Evolutionary conservation across 1,140 invertebrate species (phyloP), one percentile per base, ranked within the genome.

Genomic region (Armadillidium nasatum): DNA sequence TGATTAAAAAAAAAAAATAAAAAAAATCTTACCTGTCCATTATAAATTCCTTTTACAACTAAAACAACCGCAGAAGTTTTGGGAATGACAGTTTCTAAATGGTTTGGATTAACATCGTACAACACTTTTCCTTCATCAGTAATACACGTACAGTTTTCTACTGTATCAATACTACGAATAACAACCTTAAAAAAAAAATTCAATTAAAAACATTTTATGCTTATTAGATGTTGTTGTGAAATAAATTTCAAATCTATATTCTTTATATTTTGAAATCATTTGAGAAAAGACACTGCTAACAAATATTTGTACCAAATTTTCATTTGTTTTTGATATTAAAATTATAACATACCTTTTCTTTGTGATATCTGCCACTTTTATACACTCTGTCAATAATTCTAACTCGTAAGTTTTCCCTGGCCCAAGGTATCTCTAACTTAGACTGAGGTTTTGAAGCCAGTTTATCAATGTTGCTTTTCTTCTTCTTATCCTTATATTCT

Each of bases 31-130:
- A 86, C 83, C 83, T 85, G 82, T 77, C 85, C 84, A 74, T 81
- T 83, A 33, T 84, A 74, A 79, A 82, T 82, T 15, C 85, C 85
- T 75, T 76, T 82, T 0, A 86, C 84, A 23, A 86, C 81, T 77
- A 83, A 81, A 19, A 85, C 83, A 82, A 83, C 80, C 44, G 82
- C 79, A 60, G 82, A 78, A 50, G 83, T 81, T 75, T 83, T 84
- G 60, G 86, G 86, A 50, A 86, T 84, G 0, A 86, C 84, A 33
- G 86, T 86, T 76, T 86, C 86, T n/a, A 86, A 60, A 70, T 82
- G 81, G 13, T 81, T 83, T 60, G 85, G 84, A 50, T 76, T 74
- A 21, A 79, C 77, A 78, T 81, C 81, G 68, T 83, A 84, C 23
- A 86, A 77, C 7, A 85, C 75, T 80, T 81, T 83, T 7, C 85